These are phyloP conservation scores for Porphyrio hochstetteri DNA, from an alignment of 2,113 vertebrate genomes.

Conservation along the genomic window DNA sequence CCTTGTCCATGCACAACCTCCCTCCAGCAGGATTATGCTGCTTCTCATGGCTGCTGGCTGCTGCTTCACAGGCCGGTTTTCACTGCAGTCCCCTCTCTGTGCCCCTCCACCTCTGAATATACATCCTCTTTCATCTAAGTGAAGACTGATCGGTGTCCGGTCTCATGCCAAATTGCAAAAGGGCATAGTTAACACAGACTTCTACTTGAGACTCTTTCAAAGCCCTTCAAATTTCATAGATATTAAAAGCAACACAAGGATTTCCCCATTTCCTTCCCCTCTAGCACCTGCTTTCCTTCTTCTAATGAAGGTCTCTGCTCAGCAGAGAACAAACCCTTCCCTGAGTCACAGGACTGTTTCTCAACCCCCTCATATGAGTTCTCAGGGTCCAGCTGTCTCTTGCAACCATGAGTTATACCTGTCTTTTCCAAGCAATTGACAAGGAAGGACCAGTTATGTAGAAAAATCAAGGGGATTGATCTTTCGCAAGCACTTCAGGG, in stretches of 20 bases:
- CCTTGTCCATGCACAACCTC: accelerated
- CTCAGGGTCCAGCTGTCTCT: not conserved
- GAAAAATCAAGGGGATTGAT: not conserved
- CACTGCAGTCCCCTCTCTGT: not conserved
- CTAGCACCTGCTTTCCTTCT: not conserved
- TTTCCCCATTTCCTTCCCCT: conserved; percentile 31
- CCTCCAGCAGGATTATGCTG: not conserved
- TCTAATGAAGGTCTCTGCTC: not conserved
- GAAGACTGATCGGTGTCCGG: not conserved
- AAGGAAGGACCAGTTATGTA: not conserved
- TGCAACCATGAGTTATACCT: not conserved
- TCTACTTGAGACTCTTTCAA: not conserved
- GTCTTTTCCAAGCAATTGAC: not conserved
- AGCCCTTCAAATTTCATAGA: not conserved
- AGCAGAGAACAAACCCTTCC: not conserved
- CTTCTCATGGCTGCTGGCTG: not conserved
- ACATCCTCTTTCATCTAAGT: not conserved
- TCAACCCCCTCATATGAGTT: not conserved
- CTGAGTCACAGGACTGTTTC: not conserved
- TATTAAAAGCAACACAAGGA: not conserved
- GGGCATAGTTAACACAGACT: not conserved
- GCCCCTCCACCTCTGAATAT: not conserved
- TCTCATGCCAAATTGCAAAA: not conserved
- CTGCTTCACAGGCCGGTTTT: not conserved
- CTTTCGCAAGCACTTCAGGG: not conserved